These are phyloP conservation scores for Stictonetta naevosa DNA, from an alignment of 2,113 vertebrate species.

Conservation along the genomic window DNA sequence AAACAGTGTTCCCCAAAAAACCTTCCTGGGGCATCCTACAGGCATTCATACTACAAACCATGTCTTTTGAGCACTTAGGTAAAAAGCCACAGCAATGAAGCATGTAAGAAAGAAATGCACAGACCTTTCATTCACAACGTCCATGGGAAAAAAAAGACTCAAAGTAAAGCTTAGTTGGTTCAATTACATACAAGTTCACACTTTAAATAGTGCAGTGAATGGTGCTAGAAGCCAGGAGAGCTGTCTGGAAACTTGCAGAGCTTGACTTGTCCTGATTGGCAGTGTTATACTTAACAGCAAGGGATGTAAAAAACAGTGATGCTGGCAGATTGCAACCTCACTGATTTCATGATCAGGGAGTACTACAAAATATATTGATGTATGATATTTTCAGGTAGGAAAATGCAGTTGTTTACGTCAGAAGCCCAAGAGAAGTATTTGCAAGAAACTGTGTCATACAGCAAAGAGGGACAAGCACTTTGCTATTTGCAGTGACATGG, in stretches of 20 bases:
- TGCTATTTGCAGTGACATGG: neutral
- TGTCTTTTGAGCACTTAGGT: neutral
- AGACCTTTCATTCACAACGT: neutral
- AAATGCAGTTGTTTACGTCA: neutral
- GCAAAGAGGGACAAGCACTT: neutral
- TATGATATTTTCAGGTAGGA: neutral
- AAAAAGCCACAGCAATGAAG: neutral
- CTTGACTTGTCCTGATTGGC: neutral
- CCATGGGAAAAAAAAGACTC: neutral
- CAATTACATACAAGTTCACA: neutral
- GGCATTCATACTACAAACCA: neutral
- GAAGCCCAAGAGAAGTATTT: neutral
- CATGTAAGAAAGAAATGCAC: neutral
- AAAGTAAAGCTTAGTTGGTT: neutral
- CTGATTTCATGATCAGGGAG: neutral
- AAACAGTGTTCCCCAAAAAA: neutral
- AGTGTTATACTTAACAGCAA: neutral
- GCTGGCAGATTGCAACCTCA: neutral
- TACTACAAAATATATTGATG: neutral
- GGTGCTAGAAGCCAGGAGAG: neutral
- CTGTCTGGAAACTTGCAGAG: neutral
- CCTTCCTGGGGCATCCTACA: neutral
- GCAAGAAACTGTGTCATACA: neutral
- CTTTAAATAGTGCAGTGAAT: neutral
- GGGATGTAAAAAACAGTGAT: neutral